phyloP scores from a whole-genome alignment of 1,140 invertebrate genomes.

The Sweltsa coloradensis region DNA sequence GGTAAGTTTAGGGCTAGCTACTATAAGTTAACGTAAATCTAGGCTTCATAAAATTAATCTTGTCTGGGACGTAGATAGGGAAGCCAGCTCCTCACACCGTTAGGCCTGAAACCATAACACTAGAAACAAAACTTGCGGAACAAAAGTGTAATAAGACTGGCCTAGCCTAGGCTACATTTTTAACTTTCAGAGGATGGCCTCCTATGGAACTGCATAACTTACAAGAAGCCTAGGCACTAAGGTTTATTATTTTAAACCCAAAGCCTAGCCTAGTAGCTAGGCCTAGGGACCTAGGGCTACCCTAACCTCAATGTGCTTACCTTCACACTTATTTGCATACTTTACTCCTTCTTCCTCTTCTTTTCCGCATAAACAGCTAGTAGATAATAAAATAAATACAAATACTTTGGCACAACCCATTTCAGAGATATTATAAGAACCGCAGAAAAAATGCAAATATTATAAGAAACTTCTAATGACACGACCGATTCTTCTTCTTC shows the following conservation, averaged over 20 bases:
- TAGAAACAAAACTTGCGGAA: background rate
- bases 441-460: too few relatives aligned
- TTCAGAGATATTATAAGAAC: too few relatives aligned
- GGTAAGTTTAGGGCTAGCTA: too few relatives aligned
- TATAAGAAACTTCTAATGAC: too few relatives aligned
- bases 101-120: too few relatives aligned
- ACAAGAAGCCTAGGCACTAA: background rate
- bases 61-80: too few relatives aligned
- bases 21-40: too few relatives aligned
- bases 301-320: constrained; percentile 25
- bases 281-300: background rate
- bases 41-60: too few relatives aligned
- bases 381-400: constrained; percentile 2
- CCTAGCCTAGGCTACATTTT: background rate
- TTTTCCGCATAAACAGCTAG: constrained; percentile 10
- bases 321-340: constrained; percentile 70
- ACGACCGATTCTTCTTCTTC: too few relatives aligned
- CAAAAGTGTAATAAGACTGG: background rate
- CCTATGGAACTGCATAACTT: background rate
- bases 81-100: too few relatives aligned
- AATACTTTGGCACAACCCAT: too few relatives aligned
- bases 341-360: constrained; percentile 64
- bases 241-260: background rate
- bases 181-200: background rate
- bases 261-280: background rate